phyloP scores from a whole-genome alignment of 2,113 vertebrate genomes.

The Emberiza fucata region DNA sequence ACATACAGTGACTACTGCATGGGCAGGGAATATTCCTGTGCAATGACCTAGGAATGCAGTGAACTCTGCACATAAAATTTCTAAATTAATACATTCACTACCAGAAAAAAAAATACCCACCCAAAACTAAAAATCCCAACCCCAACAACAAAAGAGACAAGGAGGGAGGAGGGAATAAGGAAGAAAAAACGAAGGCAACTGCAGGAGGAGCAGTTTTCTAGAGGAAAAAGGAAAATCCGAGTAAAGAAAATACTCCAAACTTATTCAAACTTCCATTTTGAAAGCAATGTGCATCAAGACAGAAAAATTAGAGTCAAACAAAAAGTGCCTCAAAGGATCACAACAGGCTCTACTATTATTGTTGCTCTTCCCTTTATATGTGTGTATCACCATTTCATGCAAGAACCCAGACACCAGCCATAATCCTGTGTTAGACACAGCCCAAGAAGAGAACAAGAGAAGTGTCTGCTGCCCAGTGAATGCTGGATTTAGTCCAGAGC shows the following conservation, averaged over 20 bases:
- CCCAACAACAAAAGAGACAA: not conserved
- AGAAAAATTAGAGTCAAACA: not conserved
- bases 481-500: not conserved
- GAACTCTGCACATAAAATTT: not conserved
- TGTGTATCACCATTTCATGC: not conserved
- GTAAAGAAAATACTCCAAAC: not conserved
- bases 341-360: not conserved
- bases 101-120: not conserved
- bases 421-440: not conserved
- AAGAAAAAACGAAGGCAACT: not conserved
- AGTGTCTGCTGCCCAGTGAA: not conserved
- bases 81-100: not conserved
- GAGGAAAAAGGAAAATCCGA: not conserved
- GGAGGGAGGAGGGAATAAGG: accelerated
- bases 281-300: not conserved
- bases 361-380: not conserved
- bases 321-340: not conserved
- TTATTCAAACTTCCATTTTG: not conserved
- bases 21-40: not conserved
- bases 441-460: not conserved
- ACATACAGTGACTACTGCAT: not conserved
- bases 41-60: too few relatives aligned
- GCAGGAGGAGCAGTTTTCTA: not conserved
- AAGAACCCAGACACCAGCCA: not conserved
- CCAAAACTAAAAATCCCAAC: not conserved